Evolutionary conservation across 2,797 vertebrate species (phyloP).

Genomic region (Emydoidea blandingii): DNA sequence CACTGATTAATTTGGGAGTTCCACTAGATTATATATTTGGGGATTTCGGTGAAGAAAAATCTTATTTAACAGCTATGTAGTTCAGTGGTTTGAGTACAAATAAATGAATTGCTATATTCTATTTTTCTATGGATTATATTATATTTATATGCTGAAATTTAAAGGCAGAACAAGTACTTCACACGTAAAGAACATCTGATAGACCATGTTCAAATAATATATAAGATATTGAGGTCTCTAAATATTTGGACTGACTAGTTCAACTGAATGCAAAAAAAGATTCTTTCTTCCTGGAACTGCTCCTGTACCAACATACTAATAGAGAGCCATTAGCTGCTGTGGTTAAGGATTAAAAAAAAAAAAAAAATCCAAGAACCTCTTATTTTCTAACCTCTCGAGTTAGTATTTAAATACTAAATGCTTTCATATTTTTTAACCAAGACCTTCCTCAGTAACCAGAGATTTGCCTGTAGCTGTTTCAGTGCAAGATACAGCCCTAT

Average conservation of each 20-base stretch:
- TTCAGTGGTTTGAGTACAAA: background rate
- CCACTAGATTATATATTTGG: background rate
- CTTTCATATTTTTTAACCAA: background rate
- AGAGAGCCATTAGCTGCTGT: background rate
- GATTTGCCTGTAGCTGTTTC: background rate
- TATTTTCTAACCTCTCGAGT: background rate
- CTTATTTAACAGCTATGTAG: background rate
- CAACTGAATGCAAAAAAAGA: background rate
- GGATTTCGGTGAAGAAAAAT: background rate
- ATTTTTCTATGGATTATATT: background rate
- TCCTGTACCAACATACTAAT: background rate
- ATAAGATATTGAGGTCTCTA: background rate
- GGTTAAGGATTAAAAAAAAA: background rate
- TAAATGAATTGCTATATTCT: rapidly evolving
- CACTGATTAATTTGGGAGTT: background rate
- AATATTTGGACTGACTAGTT: background rate
- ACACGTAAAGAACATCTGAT: background rate
- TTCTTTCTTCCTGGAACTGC: background rate
- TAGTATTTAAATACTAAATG: background rate
- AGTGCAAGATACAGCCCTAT: background rate
- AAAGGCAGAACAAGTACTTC: background rate
- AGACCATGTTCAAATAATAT: background rate
- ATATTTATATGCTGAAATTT: background rate
- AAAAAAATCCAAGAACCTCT: background rate
- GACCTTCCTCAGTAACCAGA: background rate